These are phyloP conservation scores for Gadopsis marmoratus DNA, from an alignment of 2,797 vertebrate species.

Conservation along the genomic window DNA sequence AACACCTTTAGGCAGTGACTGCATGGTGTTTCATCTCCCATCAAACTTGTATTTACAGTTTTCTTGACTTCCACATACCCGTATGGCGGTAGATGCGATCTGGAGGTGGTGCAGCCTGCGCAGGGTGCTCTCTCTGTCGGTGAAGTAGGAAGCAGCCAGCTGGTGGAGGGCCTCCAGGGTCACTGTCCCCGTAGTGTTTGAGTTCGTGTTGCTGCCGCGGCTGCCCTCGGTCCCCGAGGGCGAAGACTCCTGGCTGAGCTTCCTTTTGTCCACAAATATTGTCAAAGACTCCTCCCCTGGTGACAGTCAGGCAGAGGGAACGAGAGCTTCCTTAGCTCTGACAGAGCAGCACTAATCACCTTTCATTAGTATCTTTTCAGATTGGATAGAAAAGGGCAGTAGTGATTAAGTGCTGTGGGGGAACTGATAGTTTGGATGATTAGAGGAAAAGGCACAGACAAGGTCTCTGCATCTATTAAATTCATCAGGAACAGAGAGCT, in stretches of 20 bases:
- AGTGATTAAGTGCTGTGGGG: constrained; percentile 69
- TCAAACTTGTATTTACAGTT: constrained; percentile 11
- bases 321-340: constrained; percentile 71
- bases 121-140: constrained; percentile 95
- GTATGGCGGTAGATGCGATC: constrained; percentile 95
- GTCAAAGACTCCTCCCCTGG: constrained; percentile 98
- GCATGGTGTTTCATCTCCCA: background rate
- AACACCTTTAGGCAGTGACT: constrained; percentile 21
- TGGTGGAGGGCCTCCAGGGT: constrained; percentile 95
- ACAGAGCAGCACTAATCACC: constrained; percentile 76
- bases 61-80: constrained; percentile 83
- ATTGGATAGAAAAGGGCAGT: constrained; percentile 54
- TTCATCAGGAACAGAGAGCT: constrained; percentile 44
- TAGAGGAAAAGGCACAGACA: constrained; percentile 63
- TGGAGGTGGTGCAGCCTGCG: constrained; percentile 96
- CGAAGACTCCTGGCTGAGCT: constrained; percentile 87
- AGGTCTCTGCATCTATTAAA: constrained; percentile 59
- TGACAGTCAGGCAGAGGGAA: constrained; percentile 63
- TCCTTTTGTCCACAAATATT: constrained; percentile 98
- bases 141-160: constrained; percentile 97
- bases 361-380: constrained; percentile 77
- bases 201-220: constrained; percentile 66
- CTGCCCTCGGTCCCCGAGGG: constrained; percentile 53
- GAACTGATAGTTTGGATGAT: constrained; percentile 67
- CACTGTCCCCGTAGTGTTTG: constrained; percentile 87